Evolutionary conservation across 64 coral and sea anemone species (phyloP).

Genomic region (Acropora tenuis): DNA sequence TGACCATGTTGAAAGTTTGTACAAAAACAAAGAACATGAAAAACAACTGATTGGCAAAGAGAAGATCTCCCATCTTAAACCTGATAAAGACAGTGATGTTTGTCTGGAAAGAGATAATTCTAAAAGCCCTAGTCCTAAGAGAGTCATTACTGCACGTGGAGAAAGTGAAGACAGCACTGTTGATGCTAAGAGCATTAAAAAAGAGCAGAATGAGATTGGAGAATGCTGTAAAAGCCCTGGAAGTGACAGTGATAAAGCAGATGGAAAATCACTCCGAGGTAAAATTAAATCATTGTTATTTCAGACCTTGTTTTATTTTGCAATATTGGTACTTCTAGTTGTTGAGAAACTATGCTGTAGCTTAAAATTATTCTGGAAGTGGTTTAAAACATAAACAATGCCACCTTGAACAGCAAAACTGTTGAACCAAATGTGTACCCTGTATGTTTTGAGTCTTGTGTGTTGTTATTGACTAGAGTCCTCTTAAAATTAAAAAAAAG

Average conservation of each 20-base stretch:
- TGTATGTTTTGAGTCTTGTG: background rate
- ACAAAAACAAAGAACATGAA: conserved; percentile 60
- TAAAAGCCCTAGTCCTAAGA: conserved; percentile 74
- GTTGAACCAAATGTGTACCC: background rate
- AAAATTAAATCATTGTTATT: background rate
- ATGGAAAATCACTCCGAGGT: conserved; percentile 6
- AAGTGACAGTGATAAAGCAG: conserved; percentile 17
- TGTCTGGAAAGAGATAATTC: conserved; percentile 39
- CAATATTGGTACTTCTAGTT: background rate
- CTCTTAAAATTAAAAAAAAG: too few relatives aligned
- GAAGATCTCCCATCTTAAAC: conserved; percentile 59
- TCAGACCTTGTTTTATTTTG: background rate
- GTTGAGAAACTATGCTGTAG: background rate
- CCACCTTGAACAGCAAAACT: background rate
- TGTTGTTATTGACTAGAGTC: background rate
- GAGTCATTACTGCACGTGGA: conserved; percentile 22
- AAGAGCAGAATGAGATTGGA: conserved; percentile 60
- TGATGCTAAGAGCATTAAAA: conserved; percentile 68
- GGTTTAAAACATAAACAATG: background rate
- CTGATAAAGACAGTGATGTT: conserved; percentile 51
- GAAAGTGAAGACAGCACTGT: conserved; percentile 39
- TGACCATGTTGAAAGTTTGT: conserved; percentile 81
- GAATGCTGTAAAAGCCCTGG: conserved; percentile 60
- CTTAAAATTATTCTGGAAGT: background rate
- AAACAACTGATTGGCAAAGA: conserved; percentile 66